phyloP scores from a whole-genome alignment of 2,797 vertebrate species.

The Sibirionetta formosa region DNA sequence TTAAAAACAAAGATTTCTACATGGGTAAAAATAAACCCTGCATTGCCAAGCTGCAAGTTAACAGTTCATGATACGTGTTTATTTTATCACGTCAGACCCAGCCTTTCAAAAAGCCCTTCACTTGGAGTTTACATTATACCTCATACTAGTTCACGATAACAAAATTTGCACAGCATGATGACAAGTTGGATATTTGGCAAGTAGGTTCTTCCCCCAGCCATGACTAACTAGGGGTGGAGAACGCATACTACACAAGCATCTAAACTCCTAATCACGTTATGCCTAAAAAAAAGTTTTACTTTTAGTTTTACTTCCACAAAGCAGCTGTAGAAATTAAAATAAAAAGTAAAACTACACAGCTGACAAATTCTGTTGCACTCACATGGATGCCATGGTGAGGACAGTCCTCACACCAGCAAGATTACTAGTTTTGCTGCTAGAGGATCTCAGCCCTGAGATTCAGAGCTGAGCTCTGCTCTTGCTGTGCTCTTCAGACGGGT shows the following conservation, averaged over 20 bases:
- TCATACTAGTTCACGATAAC: neutral
- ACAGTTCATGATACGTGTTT: neutral
- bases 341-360: neutral
- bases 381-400: rapidly evolving
- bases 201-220: neutral
- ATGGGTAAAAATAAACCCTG: neutral
- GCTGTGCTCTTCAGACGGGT: neutral
- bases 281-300: neutral
- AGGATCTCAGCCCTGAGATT: neutral
- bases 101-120: neutral
- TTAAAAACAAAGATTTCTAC: neutral
- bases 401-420: neutral
- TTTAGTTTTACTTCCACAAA: neutral
- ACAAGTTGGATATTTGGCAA: neutral
- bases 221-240: conserved; percentile 7
- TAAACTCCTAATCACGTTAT: neutral
- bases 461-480: neutral
- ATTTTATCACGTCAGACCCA: neutral
- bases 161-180: neutral
- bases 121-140: neutral
- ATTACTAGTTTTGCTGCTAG: neutral
- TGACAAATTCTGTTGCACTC: neutral
- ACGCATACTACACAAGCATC: neutral
- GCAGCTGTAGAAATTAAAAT: neutral
- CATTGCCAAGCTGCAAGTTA: neutral